Conservation (phyloP, 1,140 invertebrate species). For the Nasonia longicornis region DNA sequence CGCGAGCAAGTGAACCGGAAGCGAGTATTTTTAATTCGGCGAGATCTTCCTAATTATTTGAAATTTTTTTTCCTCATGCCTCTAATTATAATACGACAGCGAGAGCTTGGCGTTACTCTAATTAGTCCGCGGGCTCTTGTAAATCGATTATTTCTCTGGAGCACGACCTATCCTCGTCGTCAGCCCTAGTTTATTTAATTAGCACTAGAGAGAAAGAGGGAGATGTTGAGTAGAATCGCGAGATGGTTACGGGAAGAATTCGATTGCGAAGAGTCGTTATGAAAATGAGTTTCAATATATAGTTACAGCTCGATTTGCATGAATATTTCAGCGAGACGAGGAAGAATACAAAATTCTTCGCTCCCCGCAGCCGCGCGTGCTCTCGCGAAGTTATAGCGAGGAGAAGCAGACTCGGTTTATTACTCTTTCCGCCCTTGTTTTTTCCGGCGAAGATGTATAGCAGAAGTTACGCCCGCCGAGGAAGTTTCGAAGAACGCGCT, state of each 20-base stretch:
- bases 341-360: too few species aligned
- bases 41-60: neutral
- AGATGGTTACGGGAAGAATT: too few species aligned
- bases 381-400: too few species aligned
- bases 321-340: neutral
- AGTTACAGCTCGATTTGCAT: neutral
- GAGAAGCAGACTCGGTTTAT: too few species aligned
- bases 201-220: conserved; percentile 1
- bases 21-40: neutral
- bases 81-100: neutral
- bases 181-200: conserved; percentile 4
- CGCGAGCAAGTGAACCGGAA: too few species aligned
- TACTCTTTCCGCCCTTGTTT: too few species aligned
- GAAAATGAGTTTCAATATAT: neutral
- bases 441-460: too few species aligned
- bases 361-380: too few species aligned
- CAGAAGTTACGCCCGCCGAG: too few species aligned
- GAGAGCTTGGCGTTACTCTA: neutral
- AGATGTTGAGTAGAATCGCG: neutral
- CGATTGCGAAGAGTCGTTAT: conserved; percentile 8
- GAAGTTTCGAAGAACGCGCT: too few species aligned
- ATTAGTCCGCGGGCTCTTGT: neutral
- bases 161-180: neutral
- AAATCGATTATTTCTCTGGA: neutral
- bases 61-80: neutral